Conservation (phyloP, 2,888 invertebrate species). For the Hydrotaea diabolus region DNA sequence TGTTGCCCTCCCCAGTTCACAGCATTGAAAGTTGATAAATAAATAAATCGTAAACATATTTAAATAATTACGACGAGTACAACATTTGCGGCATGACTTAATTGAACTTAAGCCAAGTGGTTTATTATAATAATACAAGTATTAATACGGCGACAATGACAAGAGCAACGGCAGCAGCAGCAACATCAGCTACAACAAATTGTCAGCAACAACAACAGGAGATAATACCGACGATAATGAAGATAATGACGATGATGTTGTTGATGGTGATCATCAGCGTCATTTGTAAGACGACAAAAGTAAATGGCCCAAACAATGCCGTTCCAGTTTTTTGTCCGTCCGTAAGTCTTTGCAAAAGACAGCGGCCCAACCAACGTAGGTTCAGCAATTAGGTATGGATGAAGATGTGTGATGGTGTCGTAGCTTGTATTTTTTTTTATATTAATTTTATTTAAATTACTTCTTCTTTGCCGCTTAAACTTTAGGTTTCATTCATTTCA, state of each 20-base stretch:
- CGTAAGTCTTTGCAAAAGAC: neutral
- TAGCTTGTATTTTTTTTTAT: no score
- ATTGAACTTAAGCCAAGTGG: conserved; percentile 35
- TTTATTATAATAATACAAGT: conserved; percentile 26
- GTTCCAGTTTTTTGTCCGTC: neutral
- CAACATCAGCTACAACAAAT: neutral
- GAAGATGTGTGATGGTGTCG: no score
- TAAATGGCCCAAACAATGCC: conserved; percentile 26
- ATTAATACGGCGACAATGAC: neutral
- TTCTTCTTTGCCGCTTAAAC: no score
- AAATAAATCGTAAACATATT: conserved; percentile 4
- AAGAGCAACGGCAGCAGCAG: neutral
- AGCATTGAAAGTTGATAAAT: neutral
- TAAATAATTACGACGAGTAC: neutral
- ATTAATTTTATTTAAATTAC: no score
- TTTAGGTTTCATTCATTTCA: no score
- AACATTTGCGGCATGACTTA: conserved; percentile 24
- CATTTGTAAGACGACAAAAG: conserved; percentile 36
- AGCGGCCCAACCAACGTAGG: no score
- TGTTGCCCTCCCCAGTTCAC: neutral
- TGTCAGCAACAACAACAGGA: neutral
- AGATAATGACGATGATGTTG: neutral
- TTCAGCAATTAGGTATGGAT: no score
- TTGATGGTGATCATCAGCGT: neutral
- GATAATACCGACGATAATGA: conserved; percentile 28